Evolutionary conservation across 2,888 invertebrate genomes (phyloP), one percentile per base, ranked within the genome.

Genomic region (Netelia fuscicornis): DNA sequence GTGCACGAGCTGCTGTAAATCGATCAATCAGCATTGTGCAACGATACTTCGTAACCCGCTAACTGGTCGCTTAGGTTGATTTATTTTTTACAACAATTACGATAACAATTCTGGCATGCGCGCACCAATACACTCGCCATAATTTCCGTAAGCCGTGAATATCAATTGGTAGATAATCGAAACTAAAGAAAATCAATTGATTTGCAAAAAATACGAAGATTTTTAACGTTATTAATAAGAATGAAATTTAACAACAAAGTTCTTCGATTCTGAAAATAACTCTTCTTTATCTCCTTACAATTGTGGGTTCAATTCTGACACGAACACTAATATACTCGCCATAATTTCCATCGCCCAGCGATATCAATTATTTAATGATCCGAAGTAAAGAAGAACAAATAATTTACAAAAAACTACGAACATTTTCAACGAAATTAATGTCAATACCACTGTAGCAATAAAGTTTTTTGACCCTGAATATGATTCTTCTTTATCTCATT

Each of bases 341-440:
- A 68, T 72, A 78, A 83, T 83, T 83, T 68, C 3, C 72, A 62
- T 83, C 78, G 78, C 78, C 72, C 78, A 83, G 78, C 42, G 60
- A 25, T 54, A 68, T 74, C 72, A 78, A 78, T 78, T 78, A 54
- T 42, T 78, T 74, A 78, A 83, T 62, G 78, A 60, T 54, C 44
- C 44, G 65, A 58, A 67, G 17, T 72, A 62, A 77, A 78, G 72
- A 52, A 52, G 52, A 72, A 67, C 37, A 13, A 37, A n/a, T 25
- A 23, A 1, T 42, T 44, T 48, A 71, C 71, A 17, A 58, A 77
- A 76, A 68, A 64, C 0, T 25, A 1, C 25, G 25, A 25, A 54
- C 13, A 2, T 5, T 30, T 30, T 62, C 70, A 62, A 56, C 56
- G 42, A 54, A 37, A 48, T 62, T 75, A 64, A 67, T 67, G 58